Base-by-base conservation (phyloP, 2,888 invertebrate genomes). In the Caradrina clavipalpis region DNA sequence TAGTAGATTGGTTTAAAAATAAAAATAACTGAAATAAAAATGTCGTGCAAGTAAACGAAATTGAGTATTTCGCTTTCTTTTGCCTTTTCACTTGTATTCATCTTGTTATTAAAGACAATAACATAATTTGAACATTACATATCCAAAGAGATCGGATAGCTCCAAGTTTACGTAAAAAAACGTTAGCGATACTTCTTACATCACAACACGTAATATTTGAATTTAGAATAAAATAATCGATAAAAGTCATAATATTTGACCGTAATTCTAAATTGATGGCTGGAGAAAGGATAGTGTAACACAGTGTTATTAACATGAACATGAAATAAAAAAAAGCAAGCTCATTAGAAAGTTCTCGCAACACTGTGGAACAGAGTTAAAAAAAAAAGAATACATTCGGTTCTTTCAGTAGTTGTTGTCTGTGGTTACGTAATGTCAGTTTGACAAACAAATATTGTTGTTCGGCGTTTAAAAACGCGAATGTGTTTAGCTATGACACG, bases 311-410 rank as follows among this genome's bases (percentile, higher is more conserved):
- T 53, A 22, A 67, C 15, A 65, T 15, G 8, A 58, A 39, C 17
- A 47, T 0, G 0, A 13, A 49, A 55, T 62, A 64, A 60, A 68
- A 73, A n/a, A 68, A 57, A 66, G 42, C 26, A 57, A 15, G 35
- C 39, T 55, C 69, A 73, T 75, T 82, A 79, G 84, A 84, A 84
- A 84, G 77, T 77, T 79, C 57, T 76, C 53, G 72, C 53, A 65
- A 57, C 53, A 56, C 15, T 3, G 47, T 53, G 31, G 7, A 79
- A 58, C 50, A 54, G 58, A 76, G 62, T 13, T 45, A 47, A 55
- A 62, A 49, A 19, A 64, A 78, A 82, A 59, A 57, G 17, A 10
- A 10, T 15, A 11, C 13, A 17, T 55, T 61, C 4, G 50, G 49
- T 65, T 71, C 35, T 72, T 65, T 68, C 76, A 72, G 56, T 39